Evolutionary conservation across 1,140 invertebrate genomes (phyloP), one percentile per base, ranked within the genome.

Genomic region (Galleria mellonella): DNA sequence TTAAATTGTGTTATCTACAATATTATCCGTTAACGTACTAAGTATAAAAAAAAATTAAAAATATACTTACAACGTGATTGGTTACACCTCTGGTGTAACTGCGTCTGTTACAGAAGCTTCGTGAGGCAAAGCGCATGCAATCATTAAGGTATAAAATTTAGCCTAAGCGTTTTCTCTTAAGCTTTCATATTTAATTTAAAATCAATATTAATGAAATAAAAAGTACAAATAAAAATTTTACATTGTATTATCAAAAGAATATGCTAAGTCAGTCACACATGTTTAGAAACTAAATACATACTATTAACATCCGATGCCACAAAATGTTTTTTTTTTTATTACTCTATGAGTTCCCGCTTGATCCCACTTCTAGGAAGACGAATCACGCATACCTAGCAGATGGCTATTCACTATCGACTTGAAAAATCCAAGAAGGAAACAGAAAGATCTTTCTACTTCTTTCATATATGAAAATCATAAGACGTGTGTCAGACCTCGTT

Each of bases 191-290:
- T 2, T 9, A 40, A 1, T 23, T 29, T 27, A 23, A 23, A 3
- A n/a, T n/a, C 32, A 33, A 6, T 36, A 9, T 15, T 37, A 17
- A 13, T 9, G 17, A 44, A 44, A 36, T 29, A 43, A 43, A 44
- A 44, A 14, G 13, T 43, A 54, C 43, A 42, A 13, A 43, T 60
- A 42, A 41, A 23, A 2, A 23, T 53, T 51, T 52, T 28, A 54
- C 62, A 48, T 61, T 60, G 63, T 52, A 61, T 65, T 60, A 67
- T 71, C 70, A 66, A 52, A 58, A 17, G 14, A 37, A 37, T 37
- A 37, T n/a, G 35, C 69, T 79, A 83, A 72, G 51, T 83, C 79
- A 83, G 79, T 82, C 79, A 79, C 78, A 73, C 75, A 47, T 58
- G 57, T 64, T 51, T 67, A 71, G n/a, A 64, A 66, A 59, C 59